Conservation (phyloP, 2,888 invertebrate species). For the Yponomeuta evonymella region DNA sequence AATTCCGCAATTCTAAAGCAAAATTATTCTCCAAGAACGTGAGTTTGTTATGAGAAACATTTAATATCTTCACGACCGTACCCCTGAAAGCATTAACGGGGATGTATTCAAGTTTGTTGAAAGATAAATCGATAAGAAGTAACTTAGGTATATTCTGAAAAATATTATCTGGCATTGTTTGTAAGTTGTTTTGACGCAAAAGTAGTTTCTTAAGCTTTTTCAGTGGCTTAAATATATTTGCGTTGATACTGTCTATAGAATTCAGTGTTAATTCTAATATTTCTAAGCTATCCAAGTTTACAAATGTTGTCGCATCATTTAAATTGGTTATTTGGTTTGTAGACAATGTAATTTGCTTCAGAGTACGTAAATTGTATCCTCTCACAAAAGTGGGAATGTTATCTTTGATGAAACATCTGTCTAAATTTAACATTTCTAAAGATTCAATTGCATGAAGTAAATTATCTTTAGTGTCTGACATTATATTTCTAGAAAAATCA, state of each 20-base stretch:
- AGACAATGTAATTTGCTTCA: background rate
- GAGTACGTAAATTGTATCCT: background rate
- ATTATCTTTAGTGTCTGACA: background rate
- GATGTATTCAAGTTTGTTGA: background rate
- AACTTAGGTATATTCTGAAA: slow-evolving; percentile 10
- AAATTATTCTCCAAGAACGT: slow-evolving; percentile 10
- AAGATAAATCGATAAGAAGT: slow-evolving; percentile 14
- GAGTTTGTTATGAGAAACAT: slow-evolving; percentile 1
- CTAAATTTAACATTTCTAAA: background rate
- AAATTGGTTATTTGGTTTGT: background rate
- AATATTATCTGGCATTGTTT: background rate
- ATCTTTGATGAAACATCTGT: background rate
- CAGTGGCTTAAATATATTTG: slow-evolving; percentile 16
- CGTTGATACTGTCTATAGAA: background rate
- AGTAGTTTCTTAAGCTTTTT: slow-evolving; percentile 12
- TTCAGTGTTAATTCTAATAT: slow-evolving; percentile 11
- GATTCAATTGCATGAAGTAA: background rate
- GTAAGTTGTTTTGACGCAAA: slow-evolving; percentile 5
- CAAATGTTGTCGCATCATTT: background rate
- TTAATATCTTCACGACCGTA: background rate
- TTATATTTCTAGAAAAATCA: background rate
- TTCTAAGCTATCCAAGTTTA: background rate
- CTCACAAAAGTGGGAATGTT: background rate
- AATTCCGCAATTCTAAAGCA: slow-evolving; percentile 4
- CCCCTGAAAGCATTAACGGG: background rate